Conservation (phyloP, 2,888 invertebrate species). For the Hetaerina titia region DNA sequence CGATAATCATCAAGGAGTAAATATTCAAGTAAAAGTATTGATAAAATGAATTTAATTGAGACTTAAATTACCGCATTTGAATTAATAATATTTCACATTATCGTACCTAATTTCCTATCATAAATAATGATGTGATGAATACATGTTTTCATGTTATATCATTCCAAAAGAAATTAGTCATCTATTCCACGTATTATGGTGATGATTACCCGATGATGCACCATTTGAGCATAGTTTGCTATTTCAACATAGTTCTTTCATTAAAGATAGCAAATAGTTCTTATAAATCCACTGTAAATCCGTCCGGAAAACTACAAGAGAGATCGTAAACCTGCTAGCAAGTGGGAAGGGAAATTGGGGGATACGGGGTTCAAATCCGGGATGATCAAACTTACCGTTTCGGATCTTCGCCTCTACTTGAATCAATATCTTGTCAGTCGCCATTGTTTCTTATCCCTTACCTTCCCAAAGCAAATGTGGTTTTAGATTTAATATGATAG, state of each 20-base stretch:
- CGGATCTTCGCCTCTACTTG: not conserved
- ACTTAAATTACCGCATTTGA: no score
- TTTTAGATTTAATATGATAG: not conserved
- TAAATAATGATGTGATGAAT: no score
- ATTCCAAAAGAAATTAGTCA: no score
- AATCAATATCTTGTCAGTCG: not conserved
- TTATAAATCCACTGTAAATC: not conserved
- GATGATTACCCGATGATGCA: no score
- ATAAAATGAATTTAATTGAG: no score
- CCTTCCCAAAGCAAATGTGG: not conserved
- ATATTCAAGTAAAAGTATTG: no score
- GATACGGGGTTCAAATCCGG: not conserved
- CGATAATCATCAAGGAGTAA: no score
- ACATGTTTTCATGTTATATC: no score
- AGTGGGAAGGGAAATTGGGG: not conserved
- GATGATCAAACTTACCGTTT: constrained; percentile 10
- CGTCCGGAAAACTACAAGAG: not conserved
- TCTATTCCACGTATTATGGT: no score
- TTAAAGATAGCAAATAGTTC: not conserved
- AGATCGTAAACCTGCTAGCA: not conserved
- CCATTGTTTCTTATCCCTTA: not conserved
- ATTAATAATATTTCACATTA: no score
- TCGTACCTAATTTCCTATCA: no score
- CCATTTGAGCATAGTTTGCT: no score
- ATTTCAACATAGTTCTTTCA: not conserved